phyloP scores from a whole-genome alignment of 2,113 vertebrate species.

The Sinocyclocheilus rhinocerous region DNA sequence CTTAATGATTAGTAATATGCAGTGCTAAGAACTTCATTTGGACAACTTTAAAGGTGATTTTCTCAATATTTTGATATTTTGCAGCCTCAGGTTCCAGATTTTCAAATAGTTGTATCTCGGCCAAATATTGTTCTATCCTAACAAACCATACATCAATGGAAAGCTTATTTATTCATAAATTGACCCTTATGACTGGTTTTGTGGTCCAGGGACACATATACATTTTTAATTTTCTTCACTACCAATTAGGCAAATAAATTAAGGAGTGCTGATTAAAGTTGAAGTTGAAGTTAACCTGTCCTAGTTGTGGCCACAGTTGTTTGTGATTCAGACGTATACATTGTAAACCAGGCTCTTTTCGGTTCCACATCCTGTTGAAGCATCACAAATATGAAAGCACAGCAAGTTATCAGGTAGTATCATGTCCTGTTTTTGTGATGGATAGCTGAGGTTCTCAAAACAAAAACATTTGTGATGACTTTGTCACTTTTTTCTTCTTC shows the following conservation, averaged over 20 bases:
- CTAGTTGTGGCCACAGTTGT: conserved; percentile 46
- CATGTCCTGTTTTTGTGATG: conserved; percentile 18
- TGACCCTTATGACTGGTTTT: too few species aligned
- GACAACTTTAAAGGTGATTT: too few species aligned
- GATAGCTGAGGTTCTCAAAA: conserved; percentile 25
- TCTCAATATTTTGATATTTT: too few species aligned
- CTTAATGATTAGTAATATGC: too few species aligned
- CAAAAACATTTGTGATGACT: background rate
- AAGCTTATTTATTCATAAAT: too few species aligned
- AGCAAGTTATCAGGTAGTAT: background rate
- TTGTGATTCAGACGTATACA: background rate
- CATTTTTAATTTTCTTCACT: background rate
- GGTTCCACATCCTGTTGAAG: conserved; percentile 36
- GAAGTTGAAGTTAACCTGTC: background rate
- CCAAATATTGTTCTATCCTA: too few species aligned
- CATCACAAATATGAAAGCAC: background rate
- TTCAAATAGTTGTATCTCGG: too few species aligned
- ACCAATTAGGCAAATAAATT: background rate
- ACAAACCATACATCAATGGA: too few species aligned
- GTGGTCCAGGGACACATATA: too few species aligned
- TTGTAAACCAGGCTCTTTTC: background rate
- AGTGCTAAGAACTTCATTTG: too few species aligned
- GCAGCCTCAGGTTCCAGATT: too few species aligned
- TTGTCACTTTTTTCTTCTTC: background rate
- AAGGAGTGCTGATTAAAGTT: background rate